phyloP scores from a whole-genome alignment of 2,113 vertebrate species.

The Ageneiosus marmoratus region DNA sequence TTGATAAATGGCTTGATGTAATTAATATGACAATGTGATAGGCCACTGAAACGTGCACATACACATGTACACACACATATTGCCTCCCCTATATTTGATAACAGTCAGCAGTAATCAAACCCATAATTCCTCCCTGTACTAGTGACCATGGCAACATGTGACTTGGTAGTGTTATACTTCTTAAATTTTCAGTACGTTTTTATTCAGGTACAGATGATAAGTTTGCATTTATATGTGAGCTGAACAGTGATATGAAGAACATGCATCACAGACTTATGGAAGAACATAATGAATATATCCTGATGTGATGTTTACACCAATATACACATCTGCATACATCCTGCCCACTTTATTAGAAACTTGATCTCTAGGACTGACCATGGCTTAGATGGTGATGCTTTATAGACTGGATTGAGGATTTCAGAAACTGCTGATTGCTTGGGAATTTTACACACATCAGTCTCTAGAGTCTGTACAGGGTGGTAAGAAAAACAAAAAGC shows the following conservation, averaged over 20 bases:
- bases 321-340: too few relatives aligned
- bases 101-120: constrained; percentile 19
- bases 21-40: constrained; percentile 36
- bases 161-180: constrained; percentile 12
- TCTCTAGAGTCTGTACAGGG: too few relatives aligned
- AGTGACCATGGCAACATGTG: constrained; percentile 34
- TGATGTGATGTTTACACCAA: not conserved
- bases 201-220: not conserved
- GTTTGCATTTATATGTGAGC: not conserved
- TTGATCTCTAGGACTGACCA: too few relatives aligned
- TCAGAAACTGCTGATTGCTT: too few relatives aligned
- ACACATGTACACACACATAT: not conserved
- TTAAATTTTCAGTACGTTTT: not conserved
- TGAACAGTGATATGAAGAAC: not conserved
- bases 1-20: constrained; percentile 33
- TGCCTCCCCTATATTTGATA: constrained; percentile 7
- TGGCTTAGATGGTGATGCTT: too few relatives aligned
- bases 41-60: not conserved
- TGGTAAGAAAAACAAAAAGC: too few relatives aligned
- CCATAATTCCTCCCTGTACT: constrained; percentile 6
- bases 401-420: too few relatives aligned
- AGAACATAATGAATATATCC: not conserved
- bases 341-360: too few relatives aligned
- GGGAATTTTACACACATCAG: too few relatives aligned
- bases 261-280: not conserved